These are phyloP conservation scores for Smutsia temminckii DNA, from an alignment of 2,797 vertebrate species.

Conservation along the genomic window DNA sequence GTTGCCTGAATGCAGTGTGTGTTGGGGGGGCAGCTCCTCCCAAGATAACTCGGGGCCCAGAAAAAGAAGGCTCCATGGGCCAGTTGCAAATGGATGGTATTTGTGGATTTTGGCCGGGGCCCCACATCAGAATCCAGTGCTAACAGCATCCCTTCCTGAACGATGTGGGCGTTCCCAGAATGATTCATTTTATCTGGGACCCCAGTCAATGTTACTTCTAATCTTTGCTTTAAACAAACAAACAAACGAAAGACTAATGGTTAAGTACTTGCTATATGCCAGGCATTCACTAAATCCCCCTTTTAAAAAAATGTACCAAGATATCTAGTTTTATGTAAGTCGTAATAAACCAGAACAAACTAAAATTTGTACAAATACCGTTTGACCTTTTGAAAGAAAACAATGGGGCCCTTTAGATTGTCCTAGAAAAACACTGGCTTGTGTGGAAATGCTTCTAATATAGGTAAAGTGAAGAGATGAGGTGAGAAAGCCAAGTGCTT, in stretches of 20 bases:
- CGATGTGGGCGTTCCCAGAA: background rate
- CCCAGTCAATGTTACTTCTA: background rate
- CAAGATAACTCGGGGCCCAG: background rate
- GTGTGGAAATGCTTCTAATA: background rate
- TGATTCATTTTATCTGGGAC: background rate
- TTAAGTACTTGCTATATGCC: background rate
- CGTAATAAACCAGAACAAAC: background rate
- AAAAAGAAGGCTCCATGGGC: background rate
- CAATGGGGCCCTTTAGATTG: background rate
- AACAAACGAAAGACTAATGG: background rate
- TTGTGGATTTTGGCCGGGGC: background rate
- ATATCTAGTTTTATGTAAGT: conserved; percentile 9
- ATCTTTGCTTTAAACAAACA: background rate
- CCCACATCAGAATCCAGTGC: background rate
- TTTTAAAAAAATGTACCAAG: background rate
- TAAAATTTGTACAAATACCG: background rate
- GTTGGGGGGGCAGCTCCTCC: background rate
- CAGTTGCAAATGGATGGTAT: background rate
- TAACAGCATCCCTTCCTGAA: background rate
- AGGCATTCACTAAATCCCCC: background rate
- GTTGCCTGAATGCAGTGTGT: background rate
- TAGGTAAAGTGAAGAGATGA: background rate
- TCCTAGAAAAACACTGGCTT: background rate
- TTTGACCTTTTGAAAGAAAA: background rate
- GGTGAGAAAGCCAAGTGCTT: background rate